Base-by-base conservation (phyloP, 1,140 invertebrate species). In the Ostrea denselamellosa region DNA sequence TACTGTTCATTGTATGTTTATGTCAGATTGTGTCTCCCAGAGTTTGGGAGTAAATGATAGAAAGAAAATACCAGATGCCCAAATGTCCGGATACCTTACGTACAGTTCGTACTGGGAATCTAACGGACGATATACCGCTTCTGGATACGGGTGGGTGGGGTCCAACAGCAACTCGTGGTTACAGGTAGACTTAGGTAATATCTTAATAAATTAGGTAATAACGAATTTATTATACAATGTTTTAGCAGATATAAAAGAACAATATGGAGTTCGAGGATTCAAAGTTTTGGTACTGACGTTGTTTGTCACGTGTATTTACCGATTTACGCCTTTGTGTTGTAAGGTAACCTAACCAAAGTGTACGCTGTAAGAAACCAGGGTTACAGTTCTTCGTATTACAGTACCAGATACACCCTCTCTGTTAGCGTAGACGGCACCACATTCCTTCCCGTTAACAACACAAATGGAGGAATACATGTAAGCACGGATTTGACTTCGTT, bases 21-120 rank as follows among this genome's bases (percentile, higher is more conserved):
- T 83, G 34, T 71, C 81, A 91, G 90, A 53, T 28, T 91, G 90
- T 87, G 54, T 19, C 1, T 86, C 44, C 5, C 86, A 85, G 28
- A 87, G 52, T 10, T 81, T 91, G 14, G 87, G 89, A 28, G 85
- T 91, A 56, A 51, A 22, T 19, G 62, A 77, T 51, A 87, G 25
- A 17, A 81, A 25, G 0, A 83, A 71, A 7, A 88, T 91, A 44
- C 90, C 90, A 2, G 88, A 91, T 28, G 90, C 90, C 3, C 89
- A 89, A 81, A 90, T 91, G 90, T 89, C 89, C 7, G 90, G 88
- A 9, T 90, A 89, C 77, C 83, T 88, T 2, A 89, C 90, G 10
- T 65, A 82, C 54, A 83, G 86, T 8, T 83, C 86, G 1, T 87
- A 86, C 44, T 65, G 85, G 0, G 87, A 89, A 4, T 85, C 88